phyloP scores from a whole-genome alignment of 2,888 invertebrate genomes.

The Drosophila demipolita region DNA sequence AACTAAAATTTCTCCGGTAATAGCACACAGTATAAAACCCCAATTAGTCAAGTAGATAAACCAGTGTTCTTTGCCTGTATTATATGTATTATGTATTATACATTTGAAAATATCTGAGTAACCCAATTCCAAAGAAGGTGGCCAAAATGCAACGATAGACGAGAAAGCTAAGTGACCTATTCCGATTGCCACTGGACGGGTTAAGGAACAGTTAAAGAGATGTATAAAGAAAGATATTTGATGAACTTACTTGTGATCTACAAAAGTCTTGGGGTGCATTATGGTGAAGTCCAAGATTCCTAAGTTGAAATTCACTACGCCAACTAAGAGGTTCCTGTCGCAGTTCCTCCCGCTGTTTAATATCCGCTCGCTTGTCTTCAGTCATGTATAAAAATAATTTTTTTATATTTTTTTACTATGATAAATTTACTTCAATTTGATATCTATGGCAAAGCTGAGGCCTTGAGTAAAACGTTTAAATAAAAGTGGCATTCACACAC shows the following conservation, averaged over 20 bases:
- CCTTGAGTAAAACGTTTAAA: conserved; percentile 31
- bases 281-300: conserved; percentile 26
- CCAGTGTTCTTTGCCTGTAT: conserved; percentile 9
- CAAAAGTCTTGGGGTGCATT: conserved; percentile 37
- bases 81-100: too few species aligned
- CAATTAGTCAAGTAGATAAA: conserved; percentile 56
- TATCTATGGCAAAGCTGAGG: conserved; percentile 21
- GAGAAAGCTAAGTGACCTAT: conserved; percentile 34
- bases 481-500: conserved; percentile 22
- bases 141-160: conserved; percentile 55
- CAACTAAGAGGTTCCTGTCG: conserved; percentile 44
- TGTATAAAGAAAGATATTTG: not conserved
- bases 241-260: conserved; percentile 52
- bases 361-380: not conserved
- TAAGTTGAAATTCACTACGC: conserved; percentile 23
- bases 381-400: conserved; percentile 2
- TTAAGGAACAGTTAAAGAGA: too few species aligned
- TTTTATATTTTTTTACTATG: not conserved
- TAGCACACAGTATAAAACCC: conserved; percentile 38
- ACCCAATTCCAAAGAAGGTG: conserved; percentile 21
- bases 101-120: not conserved
- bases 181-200: conserved; percentile 52
- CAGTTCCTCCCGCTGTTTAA: not conserved
- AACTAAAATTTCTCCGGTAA: conserved; percentile 36
- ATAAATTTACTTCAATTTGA: conserved; percentile 29